Conservation (phyloP, 2,113 vertebrate genomes). For the Scytalopus superciliaris region DNA sequence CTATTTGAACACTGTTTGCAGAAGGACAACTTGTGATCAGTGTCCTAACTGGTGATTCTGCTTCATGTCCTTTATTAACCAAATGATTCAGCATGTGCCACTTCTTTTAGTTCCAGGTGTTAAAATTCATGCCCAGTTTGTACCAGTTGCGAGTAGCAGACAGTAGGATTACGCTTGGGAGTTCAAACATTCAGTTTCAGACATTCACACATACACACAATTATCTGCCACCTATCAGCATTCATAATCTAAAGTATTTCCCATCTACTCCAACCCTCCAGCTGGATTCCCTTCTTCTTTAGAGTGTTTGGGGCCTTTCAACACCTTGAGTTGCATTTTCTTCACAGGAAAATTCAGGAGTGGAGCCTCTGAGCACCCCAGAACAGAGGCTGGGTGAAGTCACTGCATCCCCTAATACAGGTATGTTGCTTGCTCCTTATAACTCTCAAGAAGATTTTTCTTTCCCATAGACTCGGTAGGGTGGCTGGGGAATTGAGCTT, state of each 20-base stretch:
- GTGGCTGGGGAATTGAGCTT: neutral
- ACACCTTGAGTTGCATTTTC: neutral
- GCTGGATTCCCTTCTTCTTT: neutral
- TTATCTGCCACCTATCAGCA: neutral
- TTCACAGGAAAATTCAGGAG: neutral
- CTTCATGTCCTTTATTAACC: neutral
- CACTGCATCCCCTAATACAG: accelerated
- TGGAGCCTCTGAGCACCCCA: neutral
- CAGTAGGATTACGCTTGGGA: neutral
- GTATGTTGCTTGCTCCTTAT: neutral
- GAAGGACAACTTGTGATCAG: neutral
- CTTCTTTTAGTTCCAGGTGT: neutral
- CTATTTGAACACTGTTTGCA: neutral
- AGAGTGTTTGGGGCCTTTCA: neutral
- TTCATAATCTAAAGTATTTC: neutral
- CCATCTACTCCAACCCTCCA: neutral
- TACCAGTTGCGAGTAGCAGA: neutral
- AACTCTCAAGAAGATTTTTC: neutral
- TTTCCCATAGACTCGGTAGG: neutral
- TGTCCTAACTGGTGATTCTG: neutral
- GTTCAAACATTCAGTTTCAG: neutral
- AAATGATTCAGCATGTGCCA: accelerated
- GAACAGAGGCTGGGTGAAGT: neutral
- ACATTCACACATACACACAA: neutral
- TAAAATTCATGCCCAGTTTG: neutral